Percentiles rank a stretch among this genome's conserved stretches.
Evolutionary conservation across 2,113 vertebrate species (phyloP).

Genomic region (Smithornis capensis): DNA sequence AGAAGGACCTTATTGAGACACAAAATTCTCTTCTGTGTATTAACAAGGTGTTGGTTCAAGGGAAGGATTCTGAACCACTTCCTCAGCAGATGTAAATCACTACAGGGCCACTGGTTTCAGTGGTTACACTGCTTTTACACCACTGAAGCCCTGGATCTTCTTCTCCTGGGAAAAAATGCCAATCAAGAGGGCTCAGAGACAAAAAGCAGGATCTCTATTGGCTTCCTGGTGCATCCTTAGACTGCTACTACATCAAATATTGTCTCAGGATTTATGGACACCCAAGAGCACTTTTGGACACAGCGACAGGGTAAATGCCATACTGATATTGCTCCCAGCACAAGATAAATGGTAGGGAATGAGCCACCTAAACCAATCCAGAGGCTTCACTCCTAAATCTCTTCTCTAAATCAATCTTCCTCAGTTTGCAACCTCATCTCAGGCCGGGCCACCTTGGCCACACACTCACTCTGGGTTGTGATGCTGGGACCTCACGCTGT

Average conservation of each 20-base stretch:
- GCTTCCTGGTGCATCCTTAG: neutral
- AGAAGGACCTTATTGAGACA: neutral
- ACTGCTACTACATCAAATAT: neutral
- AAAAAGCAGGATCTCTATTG: neutral
- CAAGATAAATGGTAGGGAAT: rapidly evolving
- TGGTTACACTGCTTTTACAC: neutral
- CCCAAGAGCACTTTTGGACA: neutral
- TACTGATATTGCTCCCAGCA: neutral
- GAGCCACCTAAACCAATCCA: neutral
- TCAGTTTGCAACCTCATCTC: neutral
- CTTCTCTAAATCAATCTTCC: neutral
- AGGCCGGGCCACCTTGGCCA: neutral
- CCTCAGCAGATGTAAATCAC: neutral
- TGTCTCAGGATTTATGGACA: neutral
- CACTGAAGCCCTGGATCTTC: neutral
- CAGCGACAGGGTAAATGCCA: neutral
- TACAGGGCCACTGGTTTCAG: neutral
- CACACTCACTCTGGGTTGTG: neutral
- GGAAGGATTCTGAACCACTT: neutral
- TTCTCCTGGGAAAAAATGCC: neutral
- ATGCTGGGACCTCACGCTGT: neutral
- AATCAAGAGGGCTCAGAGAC: neutral
- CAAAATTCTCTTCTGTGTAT: neutral
- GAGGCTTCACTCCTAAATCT: neutral
- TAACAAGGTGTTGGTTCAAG: neutral